Base-by-base conservation (phyloP, 2,888 invertebrate genomes). In the Chalcis sispes region DNA sequence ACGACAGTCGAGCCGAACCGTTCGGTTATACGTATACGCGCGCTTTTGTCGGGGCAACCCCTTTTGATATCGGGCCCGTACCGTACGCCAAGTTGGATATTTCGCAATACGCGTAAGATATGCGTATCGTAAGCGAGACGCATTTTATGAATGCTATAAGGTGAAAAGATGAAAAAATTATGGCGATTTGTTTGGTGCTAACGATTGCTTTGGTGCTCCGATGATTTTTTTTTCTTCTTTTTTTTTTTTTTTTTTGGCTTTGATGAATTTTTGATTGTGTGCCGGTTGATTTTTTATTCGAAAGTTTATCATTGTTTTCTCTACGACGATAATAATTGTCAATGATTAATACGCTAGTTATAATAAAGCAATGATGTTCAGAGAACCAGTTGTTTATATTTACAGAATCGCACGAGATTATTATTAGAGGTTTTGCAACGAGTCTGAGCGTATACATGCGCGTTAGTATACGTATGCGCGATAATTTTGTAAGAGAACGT, bases 11-110 rank as follows among this genome's bases (percentile, higher is more conserved):
- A 13, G 10, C 15, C 42, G 23, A 5, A 36, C 1, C 29, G 20
- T 13, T 1, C 10, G 18, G 2, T 2, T 29, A 42, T 13, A 29
- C n/a, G 25, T 54, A 7, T 46, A 27, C 1, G 18, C 25, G 18
- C 1, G 61, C 56, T 10, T 13, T 15, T 8, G 10, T 29, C 8
- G n/a, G 10, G 58, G 20, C 58, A 50, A 62, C n/a, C 27, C 40
- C 50, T 62, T 67, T 73, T 73, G 62, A 50, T 50, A 46, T 48
- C 69, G 23, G 20, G 15, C 18, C 13, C n/a, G 46, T 3, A 23
- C 1, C 4, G 20, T 2, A 18, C 8, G 61, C n/a, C 23, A 27
- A 48, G n/a, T n/a, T n/a, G n/a, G n/a, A n/a, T n/a, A n/a, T 75
- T 64, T 64, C 48, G 48, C 15, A 62, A 58, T 10, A 40, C 25